phyloP scores from a whole-genome alignment of 2,113 vertebrate species.

The Triplophysa rosa region DNA sequence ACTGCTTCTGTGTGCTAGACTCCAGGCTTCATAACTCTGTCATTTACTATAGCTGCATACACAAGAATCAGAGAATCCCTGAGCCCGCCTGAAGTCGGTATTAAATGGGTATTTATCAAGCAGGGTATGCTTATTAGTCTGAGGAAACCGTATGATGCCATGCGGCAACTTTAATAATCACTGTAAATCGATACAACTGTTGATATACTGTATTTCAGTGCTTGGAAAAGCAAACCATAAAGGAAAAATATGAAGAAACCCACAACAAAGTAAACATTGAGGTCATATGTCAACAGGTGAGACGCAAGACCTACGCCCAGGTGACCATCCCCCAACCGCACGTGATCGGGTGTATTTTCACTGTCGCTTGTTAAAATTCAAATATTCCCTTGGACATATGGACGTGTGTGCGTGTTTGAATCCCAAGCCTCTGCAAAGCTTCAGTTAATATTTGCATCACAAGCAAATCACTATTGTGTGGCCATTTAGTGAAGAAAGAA shows the following conservation, averaged over 20 bases:
- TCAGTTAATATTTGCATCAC: slow-evolving; percentile 76
- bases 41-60: slow-evolving; percentile 47
- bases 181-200: background rate
- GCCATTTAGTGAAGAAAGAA: slow-evolving; percentile 20
- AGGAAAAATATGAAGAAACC: background rate
- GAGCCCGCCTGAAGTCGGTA: slow-evolving; percentile 25
- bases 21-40: slow-evolving; percentile 46
- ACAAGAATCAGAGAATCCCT: slow-evolving; percentile 46
- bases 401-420: slow-evolving; percentile 40
- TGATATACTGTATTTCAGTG: too few species aligned
- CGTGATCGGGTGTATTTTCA: slow-evolving; percentile 32
- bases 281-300: slow-evolving; percentile 50
- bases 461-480: slow-evolving; percentile 69
- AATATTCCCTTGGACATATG: slow-evolving; percentile 56
- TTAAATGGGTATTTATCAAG: slow-evolving; percentile 41
- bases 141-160: background rate
- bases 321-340: background rate
- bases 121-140: background rate
- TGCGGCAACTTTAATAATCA: background rate
- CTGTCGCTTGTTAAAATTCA: slow-evolving; percentile 55
- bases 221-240: too few species aligned
- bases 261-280: slow-evolving; percentile 41
- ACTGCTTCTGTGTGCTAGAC: slow-evolving; percentile 36
- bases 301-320: background rate
- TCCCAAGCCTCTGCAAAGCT: slow-evolving; percentile 31